Conservation (phyloP, 2,797 vertebrate genomes). For the Sebastes matsubarae region DNA sequence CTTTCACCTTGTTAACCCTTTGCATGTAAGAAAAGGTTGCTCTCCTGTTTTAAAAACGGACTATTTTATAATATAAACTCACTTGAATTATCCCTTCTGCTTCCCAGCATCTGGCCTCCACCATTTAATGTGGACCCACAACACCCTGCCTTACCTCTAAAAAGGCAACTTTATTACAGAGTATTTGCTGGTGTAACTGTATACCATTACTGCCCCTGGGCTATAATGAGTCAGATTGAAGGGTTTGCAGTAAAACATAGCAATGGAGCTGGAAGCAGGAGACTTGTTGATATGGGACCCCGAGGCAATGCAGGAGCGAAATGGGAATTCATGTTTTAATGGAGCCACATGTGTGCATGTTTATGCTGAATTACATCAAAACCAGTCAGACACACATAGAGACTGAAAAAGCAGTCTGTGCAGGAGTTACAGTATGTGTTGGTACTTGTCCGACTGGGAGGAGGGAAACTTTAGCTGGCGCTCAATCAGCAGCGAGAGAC, state of each 20-base stretch:
- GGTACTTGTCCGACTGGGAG: slow-evolving; percentile 61
- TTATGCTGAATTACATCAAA: slow-evolving; percentile 27
- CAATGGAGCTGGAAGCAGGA: slow-evolving; percentile 41
- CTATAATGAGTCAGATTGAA: slow-evolving; percentile 81
- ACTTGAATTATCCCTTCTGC: slow-evolving; percentile 18
- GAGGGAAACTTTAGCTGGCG: slow-evolving; percentile 63
- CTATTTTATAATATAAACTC: slow-evolving; percentile 20
- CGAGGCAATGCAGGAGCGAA: slow-evolving; percentile 12
- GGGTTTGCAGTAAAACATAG: slow-evolving; percentile 69
- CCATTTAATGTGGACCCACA: slow-evolving; percentile 35
- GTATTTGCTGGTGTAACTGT: slow-evolving; percentile 70
- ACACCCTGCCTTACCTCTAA: slow-evolving; percentile 56
- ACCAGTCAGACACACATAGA: slow-evolving; percentile 4
- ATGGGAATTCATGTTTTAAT: slow-evolving; percentile 39
- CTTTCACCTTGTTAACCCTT: slow-evolving; percentile 63
- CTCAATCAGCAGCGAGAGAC: slow-evolving; percentile 66
- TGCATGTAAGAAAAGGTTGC: background rate
- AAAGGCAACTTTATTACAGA: slow-evolving; percentile 82
- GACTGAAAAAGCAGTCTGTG: slow-evolving; percentile 17
- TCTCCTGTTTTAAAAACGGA: background rate
- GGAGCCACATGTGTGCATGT: slow-evolving; percentile 24
- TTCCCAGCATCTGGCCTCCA: slow-evolving; percentile 28
- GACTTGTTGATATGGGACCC: slow-evolving; percentile 52
- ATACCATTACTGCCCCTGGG: slow-evolving; percentile 77
- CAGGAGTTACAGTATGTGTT: slow-evolving; percentile 60